phyloP scores from a whole-genome alignment of 1,140 invertebrate genomes.

The Panagrolaimus sp. region DNA sequence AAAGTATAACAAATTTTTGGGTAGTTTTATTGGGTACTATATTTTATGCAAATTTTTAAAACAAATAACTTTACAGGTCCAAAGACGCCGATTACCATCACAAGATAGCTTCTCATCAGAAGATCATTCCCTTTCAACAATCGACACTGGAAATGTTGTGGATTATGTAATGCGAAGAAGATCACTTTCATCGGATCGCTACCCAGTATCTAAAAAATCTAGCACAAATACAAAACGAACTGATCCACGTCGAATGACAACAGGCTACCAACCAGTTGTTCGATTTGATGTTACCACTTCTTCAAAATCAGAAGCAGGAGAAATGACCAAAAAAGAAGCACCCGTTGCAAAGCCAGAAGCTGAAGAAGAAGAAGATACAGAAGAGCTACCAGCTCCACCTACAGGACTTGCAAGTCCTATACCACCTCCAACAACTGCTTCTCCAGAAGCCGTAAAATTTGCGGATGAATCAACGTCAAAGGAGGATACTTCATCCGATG shows the following conservation, averaged over 20 bases:
- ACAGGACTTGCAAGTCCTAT: constrained; percentile 9
- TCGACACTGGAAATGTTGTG: constrained; percentile 31
- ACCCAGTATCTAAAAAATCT: constrained; percentile 6
- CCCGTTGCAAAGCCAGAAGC: not conserved
- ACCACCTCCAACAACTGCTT: too few relatives aligned
- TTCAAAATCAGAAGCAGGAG: not conserved
- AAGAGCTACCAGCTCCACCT: not conserved
- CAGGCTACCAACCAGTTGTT: constrained; percentile 28
- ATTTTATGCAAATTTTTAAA: too few relatives aligned
- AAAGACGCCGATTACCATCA: constrained; percentile 36
- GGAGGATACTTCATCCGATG: not conserved
- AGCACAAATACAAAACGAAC: not conserved
- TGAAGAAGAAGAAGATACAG: not conserved
- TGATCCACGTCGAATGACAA: constrained; percentile 14
- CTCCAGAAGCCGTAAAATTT: not conserved
- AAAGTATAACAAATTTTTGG: too few relatives aligned
- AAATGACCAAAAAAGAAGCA: not conserved
- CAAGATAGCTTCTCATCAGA: constrained; percentile 44
- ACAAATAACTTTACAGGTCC: constrained; percentile 43
- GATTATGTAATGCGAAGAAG: constrained; percentile 27
- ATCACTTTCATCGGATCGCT: constrained; percentile 28
- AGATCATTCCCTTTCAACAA: constrained; percentile 44
- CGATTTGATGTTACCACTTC: not conserved
- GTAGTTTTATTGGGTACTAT: too few relatives aligned
- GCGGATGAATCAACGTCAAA: not conserved